Percentiles rank a stretch among this genome's conserved stretches.
These are phyloP conservation scores for Zaprionus kolodkinae DNA, from an alignment of 1,140 invertebrate species.

Conservation along the genomic window DNA sequence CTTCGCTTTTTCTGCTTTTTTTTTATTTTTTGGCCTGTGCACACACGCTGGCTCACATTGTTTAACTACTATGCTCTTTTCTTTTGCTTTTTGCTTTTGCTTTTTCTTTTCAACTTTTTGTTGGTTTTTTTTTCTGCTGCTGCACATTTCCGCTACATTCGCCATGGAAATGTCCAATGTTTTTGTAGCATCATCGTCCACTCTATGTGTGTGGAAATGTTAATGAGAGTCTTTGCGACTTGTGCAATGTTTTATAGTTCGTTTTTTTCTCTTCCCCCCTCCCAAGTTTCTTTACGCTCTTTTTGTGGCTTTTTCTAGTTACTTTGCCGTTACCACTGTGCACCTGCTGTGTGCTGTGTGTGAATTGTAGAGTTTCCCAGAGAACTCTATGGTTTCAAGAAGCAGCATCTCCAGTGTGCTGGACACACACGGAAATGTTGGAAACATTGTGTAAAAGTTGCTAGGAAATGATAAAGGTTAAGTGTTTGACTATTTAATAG, in stretches of 20 bases:
- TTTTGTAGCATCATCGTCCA: slow-evolving; percentile 31
- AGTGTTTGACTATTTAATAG: not conserved
- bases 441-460: slow-evolving; percentile 5
- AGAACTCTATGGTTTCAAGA: slow-evolving; percentile 12
- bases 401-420: not conserved
- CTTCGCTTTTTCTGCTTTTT: slow-evolving; percentile 1
- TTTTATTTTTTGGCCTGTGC: not conserved
- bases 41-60: slow-evolving; percentile 41
- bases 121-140: slow-evolving; percentile 14
- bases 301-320: not conserved
- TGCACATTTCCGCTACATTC: slow-evolving; percentile 38
- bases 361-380: slow-evolving; percentile 32
- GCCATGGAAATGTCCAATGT: slow-evolving; percentile 30
- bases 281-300: slow-evolving; percentile 28
- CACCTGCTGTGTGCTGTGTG: slow-evolving; percentile 7
- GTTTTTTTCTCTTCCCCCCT: slow-evolving; percentile 41
- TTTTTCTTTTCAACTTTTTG: not conserved
- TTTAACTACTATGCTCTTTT: slow-evolving; percentile 47
- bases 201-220: slow-evolving; percentile 53
- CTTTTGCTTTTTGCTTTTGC: slow-evolving; percentile 3
- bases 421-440: not conserved
- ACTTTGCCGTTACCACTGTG: slow-evolving; percentile 26
- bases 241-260: slow-evolving; percentile 64
- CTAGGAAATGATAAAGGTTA: slow-evolving; percentile 27
- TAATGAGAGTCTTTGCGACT: slow-evolving; percentile 53